These are phyloP conservation scores for Petrocephalus sullivani DNA, from an alignment of 2,797 vertebrate species.

Conservation along the genomic window DNA sequence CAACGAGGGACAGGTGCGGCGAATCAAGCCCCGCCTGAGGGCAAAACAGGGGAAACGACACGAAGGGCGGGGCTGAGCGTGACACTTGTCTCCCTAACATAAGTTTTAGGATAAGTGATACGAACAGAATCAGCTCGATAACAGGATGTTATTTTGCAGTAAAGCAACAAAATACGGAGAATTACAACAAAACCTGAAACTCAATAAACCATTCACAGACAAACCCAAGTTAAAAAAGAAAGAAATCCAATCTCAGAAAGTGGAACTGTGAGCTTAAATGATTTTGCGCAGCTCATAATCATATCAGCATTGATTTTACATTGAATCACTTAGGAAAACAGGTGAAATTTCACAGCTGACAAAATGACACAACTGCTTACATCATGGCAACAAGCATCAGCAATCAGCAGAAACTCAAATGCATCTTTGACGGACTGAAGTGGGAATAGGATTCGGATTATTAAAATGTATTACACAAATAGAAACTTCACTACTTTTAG, in stretches of 20 bases:
- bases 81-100: neutral
- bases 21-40: too few species aligned
- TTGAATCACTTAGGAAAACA: neutral
- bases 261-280: neutral
- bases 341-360: neutral
- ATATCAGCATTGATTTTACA: neutral
- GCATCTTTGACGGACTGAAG: neutral
- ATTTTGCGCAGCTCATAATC: neutral
- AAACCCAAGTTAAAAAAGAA: neutral
- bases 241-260: neutral
- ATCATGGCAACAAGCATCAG: neutral
- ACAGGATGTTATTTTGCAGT: neutral
- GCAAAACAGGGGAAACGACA: too few species aligned
- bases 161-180: neutral
- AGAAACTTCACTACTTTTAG: neutral
- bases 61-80: too few species aligned
- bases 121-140: neutral
- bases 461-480: neutral
- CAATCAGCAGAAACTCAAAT: neutral
- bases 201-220: neutral
- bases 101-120: constrained; percentile 38
- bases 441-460: neutral
- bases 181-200: too few species aligned
- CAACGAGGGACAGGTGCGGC: too few species aligned
- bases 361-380: neutral